Base-by-base conservation (phyloP, 2,888 invertebrate genomes). In the Sinodicranocentrus sp. region DNA sequence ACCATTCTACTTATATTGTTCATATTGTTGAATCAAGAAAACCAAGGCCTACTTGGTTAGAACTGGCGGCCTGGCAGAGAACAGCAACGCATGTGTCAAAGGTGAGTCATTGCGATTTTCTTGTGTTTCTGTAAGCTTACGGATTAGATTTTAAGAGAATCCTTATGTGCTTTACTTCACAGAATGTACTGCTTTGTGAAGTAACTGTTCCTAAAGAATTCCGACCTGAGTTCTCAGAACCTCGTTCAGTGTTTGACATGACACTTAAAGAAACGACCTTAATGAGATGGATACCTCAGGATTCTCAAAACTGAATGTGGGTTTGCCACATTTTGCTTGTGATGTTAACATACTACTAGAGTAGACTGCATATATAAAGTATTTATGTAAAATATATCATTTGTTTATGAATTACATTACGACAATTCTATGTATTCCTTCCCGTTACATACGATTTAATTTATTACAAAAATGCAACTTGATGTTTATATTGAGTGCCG, bases 1-100 rank as follows among this genome's bases (percentile, higher is more conserved):
- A 84, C 84, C 88, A 88, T 63, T 43, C 87, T 2, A 65, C 83
- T 1, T 88, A 88, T 43, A 80, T 88, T 23, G 86, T 88, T 21
- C 84, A 88, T 43, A 79, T 88, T 68, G n/a, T 85, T 43, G 86
- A 86, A 5, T 78, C 84, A n/a, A 78, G 71, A 21, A 80, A 87
- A 70, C 84, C 86, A 0, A 57, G 63, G 10, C 87, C 86, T 21
- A 86, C 83, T 13, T 88, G 87, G 87, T 61, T 79, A 33, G 87
- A 88, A 77, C 19, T 88, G 23, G 63, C 84, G 63, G 85, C 86
- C 2, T 86, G 86, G 82, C 85, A 88, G 52, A 52, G 88, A 76
- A 65, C 85, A 13, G 87, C 87, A 0, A 67, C 68, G n/a, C 85
- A 85, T 65, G 80, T 82, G 17, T 59, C 84, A 25, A 88, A 88